Percentiles rank a stretch among this genome's conserved stretches.
These are phyloP conservation scores for Oncopodura yosiiana DNA, from an alignment of 1,140 invertebrate genomes.

Conservation along the genomic window DNA sequence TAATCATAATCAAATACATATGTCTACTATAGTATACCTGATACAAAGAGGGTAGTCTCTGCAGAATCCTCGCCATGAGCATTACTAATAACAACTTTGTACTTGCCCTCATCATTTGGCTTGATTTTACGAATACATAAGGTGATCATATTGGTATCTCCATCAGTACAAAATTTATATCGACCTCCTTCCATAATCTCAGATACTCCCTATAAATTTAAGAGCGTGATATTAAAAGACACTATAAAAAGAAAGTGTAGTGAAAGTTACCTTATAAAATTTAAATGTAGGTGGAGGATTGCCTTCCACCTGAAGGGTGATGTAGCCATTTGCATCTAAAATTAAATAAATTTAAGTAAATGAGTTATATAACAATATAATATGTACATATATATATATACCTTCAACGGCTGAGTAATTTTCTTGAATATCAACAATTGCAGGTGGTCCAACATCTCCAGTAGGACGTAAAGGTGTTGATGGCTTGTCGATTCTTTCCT, in stretches of 20 bases:
- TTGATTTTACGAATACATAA: conserved; percentile 92
- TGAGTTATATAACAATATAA: neutral
- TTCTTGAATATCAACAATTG: conserved; percentile 79
- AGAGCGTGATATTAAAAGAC: neutral
- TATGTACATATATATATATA: too few relatives aligned
- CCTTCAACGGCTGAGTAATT: conserved; percentile 87
- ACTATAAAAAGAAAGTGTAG: conserved; percentile 13
- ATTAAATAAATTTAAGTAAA: conserved; percentile 22
- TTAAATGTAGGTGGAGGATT: conserved; percentile 87
- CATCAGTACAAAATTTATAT: conserved; percentile 83
- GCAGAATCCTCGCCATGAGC: conserved; percentile 87
- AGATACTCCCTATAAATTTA: conserved; percentile 51
- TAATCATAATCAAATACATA: neutral
- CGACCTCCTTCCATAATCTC: conserved; percentile 87
- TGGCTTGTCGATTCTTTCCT: conserved; percentile 75
- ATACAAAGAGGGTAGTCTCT: conserved; percentile 91
- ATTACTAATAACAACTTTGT: conserved; percentile 85
- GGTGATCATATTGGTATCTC: conserved; percentile 76
- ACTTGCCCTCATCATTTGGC: conserved; percentile 93
- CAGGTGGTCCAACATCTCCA: conserved; percentile 67
- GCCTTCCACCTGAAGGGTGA: conserved; percentile 79
- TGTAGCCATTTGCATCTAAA: conserved; percentile 75
- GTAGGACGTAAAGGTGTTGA: conserved; percentile 72
- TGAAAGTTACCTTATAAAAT: conserved; percentile 72
- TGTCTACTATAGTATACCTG: conserved; percentile 51